Evolutionary conservation across 2,888 invertebrate genomes (phyloP), one percentile per base, ranked within the genome.

Genomic region (Agriopis marginaria): DNA sequence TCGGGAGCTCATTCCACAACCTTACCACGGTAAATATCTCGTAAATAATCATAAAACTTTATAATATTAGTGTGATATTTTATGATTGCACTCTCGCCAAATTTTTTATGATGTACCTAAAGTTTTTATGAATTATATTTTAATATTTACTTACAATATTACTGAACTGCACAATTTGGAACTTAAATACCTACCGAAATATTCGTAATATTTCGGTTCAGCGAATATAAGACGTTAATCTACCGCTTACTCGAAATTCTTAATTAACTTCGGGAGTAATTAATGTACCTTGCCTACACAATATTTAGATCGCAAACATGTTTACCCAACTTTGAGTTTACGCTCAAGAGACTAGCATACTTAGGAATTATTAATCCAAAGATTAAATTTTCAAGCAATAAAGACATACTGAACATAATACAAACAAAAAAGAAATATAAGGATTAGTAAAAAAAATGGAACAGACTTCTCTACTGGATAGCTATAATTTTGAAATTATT

Each of bases 261-360:
- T 72, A 68, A 70, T 72, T 70, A 72, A 70, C 65, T 67, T 67
- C 17, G 49, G 6, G 32, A 65, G 58, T 61, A 69, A 70, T 68
- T 63, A 63, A 58, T 50, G 17, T 40, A n/a, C 51, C 14, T 62
- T 40, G 44, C 51, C 53, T 62, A 53, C 45, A 58, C 58, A 50
- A 66, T 47, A 69, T 45, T 64, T 64, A 32, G 56, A 44, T 10
- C 58, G 47, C 51, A 62, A 67, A 59, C 69, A 67, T 70, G 66
- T 66, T 72, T 66, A 58, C 17, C 40, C n/a, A 61, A 63, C 60
- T 23, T 62, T 44, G 44, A 68, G 44, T 47, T 61, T 62, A 23
- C 63, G 54, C 54, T 68, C 51, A 39, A 45, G 40, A 44, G 59
- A 32, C 50, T 51, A 66, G 54, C 47, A 45, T 59, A 51, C 58